A percentile compares a stretch with the other conserved stretches of the same genome.
Evolutionary conservation across 2,888 invertebrate species (phyloP).

Genomic region (Caenorhabditis sp.): DNA sequence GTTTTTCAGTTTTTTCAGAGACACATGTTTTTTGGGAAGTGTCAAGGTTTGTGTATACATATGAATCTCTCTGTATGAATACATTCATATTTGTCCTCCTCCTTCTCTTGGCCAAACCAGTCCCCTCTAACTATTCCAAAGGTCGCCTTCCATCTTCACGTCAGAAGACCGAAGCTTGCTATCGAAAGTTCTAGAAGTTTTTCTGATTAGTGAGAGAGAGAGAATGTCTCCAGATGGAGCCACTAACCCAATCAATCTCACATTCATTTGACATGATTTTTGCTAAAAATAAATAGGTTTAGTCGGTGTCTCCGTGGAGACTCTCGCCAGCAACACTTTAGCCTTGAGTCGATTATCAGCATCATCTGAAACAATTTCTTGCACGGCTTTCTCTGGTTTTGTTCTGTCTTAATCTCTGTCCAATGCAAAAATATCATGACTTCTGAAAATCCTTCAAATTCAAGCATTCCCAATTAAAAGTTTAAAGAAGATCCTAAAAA

Average conservation of each 20-base stretch:
- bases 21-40: slow-evolving; percentile 26
- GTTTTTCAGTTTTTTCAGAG: slow-evolving; percentile 14
- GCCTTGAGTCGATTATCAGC: not conserved
- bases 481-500: too few relatives aligned
- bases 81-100: slow-evolving; percentile 1
- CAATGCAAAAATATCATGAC: not conserved
- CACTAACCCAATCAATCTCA: slow-evolving; percentile 11
- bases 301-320: slow-evolving; percentile 17
- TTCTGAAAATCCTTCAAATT: too few relatives aligned
- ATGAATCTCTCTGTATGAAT: slow-evolving; percentile 19
- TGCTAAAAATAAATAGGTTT: slow-evolving; percentile 52
- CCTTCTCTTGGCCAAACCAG: slow-evolving; percentile 29
- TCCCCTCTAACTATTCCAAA: slow-evolving; percentile 9
- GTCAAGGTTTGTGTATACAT: slow-evolving; percentile 6
- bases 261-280: not conserved
- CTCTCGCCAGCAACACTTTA: slow-evolving; percentile 3
- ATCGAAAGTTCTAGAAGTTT: slow-evolving; percentile 5
- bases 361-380: not conserved
- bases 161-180: not conserved
- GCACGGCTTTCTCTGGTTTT: too few relatives aligned
- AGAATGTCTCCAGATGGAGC: not conserved
- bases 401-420: not conserved
- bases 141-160: slow-evolving; percentile 21
- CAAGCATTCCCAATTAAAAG: too few relatives aligned
- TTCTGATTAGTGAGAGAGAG: not conserved